Conservation (phyloP, 2,888 invertebrate species). For the Galerucella calmariensis region DNA sequence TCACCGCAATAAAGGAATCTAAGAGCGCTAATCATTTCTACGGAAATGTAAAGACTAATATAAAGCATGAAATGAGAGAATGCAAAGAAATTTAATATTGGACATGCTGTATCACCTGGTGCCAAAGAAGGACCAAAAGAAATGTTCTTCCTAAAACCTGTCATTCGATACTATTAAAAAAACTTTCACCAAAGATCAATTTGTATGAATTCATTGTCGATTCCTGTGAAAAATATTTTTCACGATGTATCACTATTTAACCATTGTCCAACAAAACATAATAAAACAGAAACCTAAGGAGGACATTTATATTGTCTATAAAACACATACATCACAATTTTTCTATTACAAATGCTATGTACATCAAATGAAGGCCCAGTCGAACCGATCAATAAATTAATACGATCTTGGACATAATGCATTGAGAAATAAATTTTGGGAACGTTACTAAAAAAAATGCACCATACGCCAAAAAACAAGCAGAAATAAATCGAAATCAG, state of each 20-base stretch:
- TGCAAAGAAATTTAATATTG: too few species aligned
- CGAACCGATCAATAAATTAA: constrained; percentile 56
- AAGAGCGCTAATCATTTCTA: too few species aligned
- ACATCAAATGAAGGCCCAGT: constrained; percentile 61
- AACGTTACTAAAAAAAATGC: constrained; percentile 49
- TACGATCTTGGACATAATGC: constrained; percentile 48
- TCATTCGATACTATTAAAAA: too few species aligned
- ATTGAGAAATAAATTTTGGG: constrained; percentile 38
- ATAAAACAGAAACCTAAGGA: constrained; percentile 58
- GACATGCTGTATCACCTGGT: too few species aligned
- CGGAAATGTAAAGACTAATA: too few species aligned
- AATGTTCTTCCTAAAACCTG: background rate
- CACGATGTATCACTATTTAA: constrained; percentile 24
- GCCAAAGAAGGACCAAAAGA: background rate
- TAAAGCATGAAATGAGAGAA: too few species aligned
- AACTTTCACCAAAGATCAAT: background rate
- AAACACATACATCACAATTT: constrained; percentile 65
- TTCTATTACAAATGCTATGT: constrained; percentile 60
- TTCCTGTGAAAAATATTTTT: background rate
- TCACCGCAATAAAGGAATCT: too few species aligned
- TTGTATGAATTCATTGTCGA: background rate
- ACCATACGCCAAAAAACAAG: constrained; percentile 47
- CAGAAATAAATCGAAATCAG: constrained; percentile 52
- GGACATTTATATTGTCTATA: constrained; percentile 63
- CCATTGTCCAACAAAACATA: constrained; percentile 28